Base-by-base conservation (phyloP, 2,888 invertebrate species). In the Oscheius sp. region DNA sequence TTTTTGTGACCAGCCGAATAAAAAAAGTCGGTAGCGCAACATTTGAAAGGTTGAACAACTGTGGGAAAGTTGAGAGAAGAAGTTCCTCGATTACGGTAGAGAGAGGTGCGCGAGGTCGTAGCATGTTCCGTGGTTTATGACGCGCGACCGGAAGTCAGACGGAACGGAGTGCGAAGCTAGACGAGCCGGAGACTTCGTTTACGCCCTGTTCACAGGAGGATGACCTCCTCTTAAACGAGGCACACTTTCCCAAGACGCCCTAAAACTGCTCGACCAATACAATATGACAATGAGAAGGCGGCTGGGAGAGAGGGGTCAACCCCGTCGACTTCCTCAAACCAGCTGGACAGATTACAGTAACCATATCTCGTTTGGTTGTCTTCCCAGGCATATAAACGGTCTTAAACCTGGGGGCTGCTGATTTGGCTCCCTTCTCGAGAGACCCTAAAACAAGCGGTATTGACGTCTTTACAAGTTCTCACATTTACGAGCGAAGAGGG, bases 61-160 rank as follows among this genome's bases (percentile, higher is more conserved):
- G n/a, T 35, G 29, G 49, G 49, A 49, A 49, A 49, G 49, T 18
- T 35, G 35, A 35, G 35, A 35, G 13, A 55, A 25, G 56, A 18
- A 13, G 18, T 16, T 25, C 29, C 43, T 61, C 43, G 69, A 55
- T 1, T 69, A 69, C 55, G 69, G 69, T 56, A 53, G 69, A 41
- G 69, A 41, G 55, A 55, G 35, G 23, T 55, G 55, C 43, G 69
- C 69, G 69, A 69, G 69, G 69, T 69, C 69, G 69, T 23, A 69
- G 55, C 69, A 69, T 41, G 55, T 69, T 69, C 56, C 69, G 45
- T 69, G 69, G 56, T 70, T 59, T 59, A 70, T 70, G 70, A 59
- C 52, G 59, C 70, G 58, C 70, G 70, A 70, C 70, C 70, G 70
- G 70, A 70, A 70, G 70, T 70, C 70, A 70, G 70, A 70, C 70